phyloP scores from a whole-genome alignment of 2,797 vertebrate species.

The Holocentrus rufus region DNA sequence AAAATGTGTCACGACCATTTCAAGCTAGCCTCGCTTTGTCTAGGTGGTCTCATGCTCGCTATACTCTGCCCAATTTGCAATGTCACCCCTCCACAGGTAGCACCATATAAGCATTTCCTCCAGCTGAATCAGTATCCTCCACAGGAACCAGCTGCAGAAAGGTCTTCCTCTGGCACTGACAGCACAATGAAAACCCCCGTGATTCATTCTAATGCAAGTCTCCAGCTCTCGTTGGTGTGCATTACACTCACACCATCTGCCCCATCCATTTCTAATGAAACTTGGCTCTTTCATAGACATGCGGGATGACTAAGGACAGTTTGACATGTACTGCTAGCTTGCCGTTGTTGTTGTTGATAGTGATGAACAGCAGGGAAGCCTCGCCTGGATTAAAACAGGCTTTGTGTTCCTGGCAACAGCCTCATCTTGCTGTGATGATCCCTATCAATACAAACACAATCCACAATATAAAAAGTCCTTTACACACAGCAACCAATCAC shows the following conservation, averaged over 20 bases:
- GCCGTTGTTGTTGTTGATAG: constrained; percentile 44
- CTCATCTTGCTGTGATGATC: background rate
- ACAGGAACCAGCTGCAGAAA: constrained; percentile 37
- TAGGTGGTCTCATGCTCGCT: constrained; percentile 16
- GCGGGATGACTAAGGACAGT: constrained; percentile 52
- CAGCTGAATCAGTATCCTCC: constrained; percentile 39
- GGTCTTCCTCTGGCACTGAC: constrained; percentile 64
- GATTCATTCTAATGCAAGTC: constrained; percentile 64
- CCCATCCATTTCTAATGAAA: constrained; percentile 54
- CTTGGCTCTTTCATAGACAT: constrained; percentile 39
- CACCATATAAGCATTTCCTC: constrained; percentile 76
- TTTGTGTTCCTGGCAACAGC: constrained; percentile 35
- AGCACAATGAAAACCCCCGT: constrained; percentile 49
- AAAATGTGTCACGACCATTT: constrained; percentile 36
- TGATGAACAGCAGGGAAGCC: constrained; percentile 56
- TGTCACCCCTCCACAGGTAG: constrained; percentile 54
- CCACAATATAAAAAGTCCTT: background rate
- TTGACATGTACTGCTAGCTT: constrained; percentile 18
- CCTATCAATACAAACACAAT: constrained; percentile 11
- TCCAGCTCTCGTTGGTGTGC: constrained; percentile 48
- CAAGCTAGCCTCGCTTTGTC: background rate
- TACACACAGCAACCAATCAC: background rate
- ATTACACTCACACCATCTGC: constrained; percentile 67
- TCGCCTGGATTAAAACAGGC: constrained; percentile 35
- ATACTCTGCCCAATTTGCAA: constrained; percentile 33